Conservation (phyloP, 2,888 invertebrate genomes). For the Epistrophe grossulariae region DNA sequence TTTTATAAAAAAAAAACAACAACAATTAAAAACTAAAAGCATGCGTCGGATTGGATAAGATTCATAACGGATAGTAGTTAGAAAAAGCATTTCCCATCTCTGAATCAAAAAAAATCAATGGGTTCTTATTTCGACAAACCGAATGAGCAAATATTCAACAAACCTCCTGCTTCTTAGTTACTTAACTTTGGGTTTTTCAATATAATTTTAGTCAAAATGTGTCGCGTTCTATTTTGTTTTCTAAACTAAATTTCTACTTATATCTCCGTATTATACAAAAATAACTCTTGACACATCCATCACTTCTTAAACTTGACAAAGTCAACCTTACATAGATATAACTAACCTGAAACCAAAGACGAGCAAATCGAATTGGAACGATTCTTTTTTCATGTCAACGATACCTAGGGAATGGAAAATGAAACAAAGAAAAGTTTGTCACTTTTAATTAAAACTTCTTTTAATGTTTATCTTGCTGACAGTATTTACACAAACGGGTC, state of each 20-base stretch:
- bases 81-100: too few species aligned
- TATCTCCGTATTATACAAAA: not conserved
- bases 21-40: too few species aligned
- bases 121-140: too few species aligned
- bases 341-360: not conserved
- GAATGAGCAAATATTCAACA: too few species aligned
- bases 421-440: conserved; percentile 45
- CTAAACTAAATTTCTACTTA: not conserved
- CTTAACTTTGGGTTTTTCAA: not conserved
- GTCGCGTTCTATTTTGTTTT: not conserved
- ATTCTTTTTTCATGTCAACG: not conserved
- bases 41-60: too few species aligned
- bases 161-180: not conserved
- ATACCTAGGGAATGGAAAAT: not conserved
- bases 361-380: not conserved
- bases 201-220: not conserved
- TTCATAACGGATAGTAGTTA: too few species aligned
- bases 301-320: not conserved
- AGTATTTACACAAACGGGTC: not conserved
- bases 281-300: too few species aligned
- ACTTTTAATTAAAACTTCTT: conserved; percentile 60
- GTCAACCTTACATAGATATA: not conserved
- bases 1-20: too few species aligned
- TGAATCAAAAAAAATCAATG: too few species aligned
- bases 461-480: conserved; percentile 10